Evolutionary conservation across 2,113 vertebrate genomes (phyloP).

Genomic region (Numenius arquata): DNA sequence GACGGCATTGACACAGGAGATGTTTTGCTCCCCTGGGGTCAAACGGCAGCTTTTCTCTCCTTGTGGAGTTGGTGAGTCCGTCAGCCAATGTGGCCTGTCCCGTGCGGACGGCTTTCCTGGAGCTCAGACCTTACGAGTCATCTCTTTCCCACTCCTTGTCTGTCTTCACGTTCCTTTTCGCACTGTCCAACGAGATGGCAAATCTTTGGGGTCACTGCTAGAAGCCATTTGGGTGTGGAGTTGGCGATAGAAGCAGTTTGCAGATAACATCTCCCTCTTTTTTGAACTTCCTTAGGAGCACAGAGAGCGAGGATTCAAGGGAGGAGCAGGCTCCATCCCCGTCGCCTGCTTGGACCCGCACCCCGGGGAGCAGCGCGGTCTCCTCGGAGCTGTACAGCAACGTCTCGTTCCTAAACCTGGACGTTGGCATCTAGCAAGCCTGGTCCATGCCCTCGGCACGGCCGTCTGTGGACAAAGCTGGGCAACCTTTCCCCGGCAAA

Average conservation of each 20-base stretch:
- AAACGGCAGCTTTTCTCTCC: neutral
- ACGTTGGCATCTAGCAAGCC: neutral
- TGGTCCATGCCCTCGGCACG: neutral
- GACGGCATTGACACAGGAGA: accelerated
- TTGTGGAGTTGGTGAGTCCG: neutral
- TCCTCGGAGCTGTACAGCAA: neutral
- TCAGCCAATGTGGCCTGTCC: neutral
- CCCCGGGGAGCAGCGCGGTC: neutral
- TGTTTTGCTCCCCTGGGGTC: neutral
- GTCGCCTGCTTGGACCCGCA: accelerated
- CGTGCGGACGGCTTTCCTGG: neutral
- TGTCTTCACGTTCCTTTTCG: neutral
- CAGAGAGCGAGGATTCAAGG: accelerated
- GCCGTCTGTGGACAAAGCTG: neutral
- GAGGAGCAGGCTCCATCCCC: accelerated
- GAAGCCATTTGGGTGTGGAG: accelerated
- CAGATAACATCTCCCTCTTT: neutral
- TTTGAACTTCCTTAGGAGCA: neutral
- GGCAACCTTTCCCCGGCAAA: neutral
- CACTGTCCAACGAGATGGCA: neutral
- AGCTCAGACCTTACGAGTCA: neutral
- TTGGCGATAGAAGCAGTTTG: accelerated
- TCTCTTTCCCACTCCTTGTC: neutral
- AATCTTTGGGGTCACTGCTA: neutral
- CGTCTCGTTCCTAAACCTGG: slow-evolving; percentile 12